A percentile compares a stretch with the other conserved stretches of the same genome.
Conservation (phyloP, 2,888 invertebrate genomes). For the Omphaloscelis lunosa region DNA sequence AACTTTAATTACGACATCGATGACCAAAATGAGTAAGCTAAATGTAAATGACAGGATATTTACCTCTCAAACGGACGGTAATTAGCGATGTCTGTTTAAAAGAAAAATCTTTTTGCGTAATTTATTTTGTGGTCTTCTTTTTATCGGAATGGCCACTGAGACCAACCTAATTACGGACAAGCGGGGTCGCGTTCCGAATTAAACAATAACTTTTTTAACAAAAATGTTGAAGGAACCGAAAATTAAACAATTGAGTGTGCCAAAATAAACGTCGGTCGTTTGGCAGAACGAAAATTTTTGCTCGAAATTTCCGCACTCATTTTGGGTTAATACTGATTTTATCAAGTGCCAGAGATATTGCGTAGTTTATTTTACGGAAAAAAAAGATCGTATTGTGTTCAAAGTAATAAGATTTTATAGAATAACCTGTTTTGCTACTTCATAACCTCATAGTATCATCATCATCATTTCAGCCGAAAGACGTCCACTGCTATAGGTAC, state of each 20-base stretch:
- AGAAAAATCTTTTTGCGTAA: constrained; percentile 70
- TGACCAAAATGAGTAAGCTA: constrained; percentile 35
- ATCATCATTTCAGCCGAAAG: neutral
- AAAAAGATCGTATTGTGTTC: neutral
- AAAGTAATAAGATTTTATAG: neutral
- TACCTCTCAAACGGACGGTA: constrained; percentile 62
- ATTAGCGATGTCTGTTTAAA: constrained; percentile 70
- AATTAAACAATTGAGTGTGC: constrained; percentile 66
- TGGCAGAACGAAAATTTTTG: constrained; percentile 37
- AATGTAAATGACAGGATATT: constrained; percentile 56
- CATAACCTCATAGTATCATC: too few species aligned
- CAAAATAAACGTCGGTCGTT: constrained; percentile 62
- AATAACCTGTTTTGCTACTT: neutral
- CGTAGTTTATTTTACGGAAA: constrained; percentile 22
- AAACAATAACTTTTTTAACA: constrained; percentile 70
- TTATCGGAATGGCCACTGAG: constrained; percentile 68
- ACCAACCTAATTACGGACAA: constrained; percentile 71
- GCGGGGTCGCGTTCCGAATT: constrained; percentile 67
- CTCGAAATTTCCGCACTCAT: constrained; percentile 38
- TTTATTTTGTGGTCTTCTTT: constrained; percentile 70
- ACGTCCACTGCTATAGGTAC: neutral
- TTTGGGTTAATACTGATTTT: constrained; percentile 57
- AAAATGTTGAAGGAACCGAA: constrained; percentile 62
- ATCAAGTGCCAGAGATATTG: constrained; percentile 55
- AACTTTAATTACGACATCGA: constrained; percentile 48